Percentiles rank a stretch among this genome's conserved stretches.
These are phyloP conservation scores for Umimayanthus kanabou DNA, from an alignment of 92 coral and sea anemone genomes.

Conservation along the genomic window DNA sequence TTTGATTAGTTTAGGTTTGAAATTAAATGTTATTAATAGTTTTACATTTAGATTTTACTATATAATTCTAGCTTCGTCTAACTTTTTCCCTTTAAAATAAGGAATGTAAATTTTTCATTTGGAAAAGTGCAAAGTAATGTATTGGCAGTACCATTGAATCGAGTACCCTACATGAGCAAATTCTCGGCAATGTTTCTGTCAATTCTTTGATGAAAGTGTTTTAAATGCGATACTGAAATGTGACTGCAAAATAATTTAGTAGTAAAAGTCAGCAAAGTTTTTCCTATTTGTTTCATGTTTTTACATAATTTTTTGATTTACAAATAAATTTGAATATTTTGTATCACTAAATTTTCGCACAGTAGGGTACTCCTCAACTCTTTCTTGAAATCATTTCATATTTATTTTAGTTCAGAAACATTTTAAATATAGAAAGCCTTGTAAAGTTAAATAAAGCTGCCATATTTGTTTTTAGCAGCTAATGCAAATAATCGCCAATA, in stretches of 20 bases:
- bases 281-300: no score
- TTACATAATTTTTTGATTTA: not conserved
- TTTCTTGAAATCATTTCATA: not conserved
- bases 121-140: not conserved
- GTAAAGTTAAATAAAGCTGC: not conserved
- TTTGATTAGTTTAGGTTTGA: constrained; percentile 12
- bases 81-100: not conserved
- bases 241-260: no score
- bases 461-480: not conserved
- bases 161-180: not conserved
- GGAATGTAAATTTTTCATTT: not conserved
- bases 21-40: not conserved
- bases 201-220: no score
- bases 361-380: not conserved
- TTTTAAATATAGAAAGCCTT: not conserved
- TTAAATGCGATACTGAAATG: no score
- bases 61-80: not conserved
- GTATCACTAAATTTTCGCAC: not conserved
- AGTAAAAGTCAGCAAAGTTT: not conserved
- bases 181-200: not conserved
- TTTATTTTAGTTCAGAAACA: constrained; percentile 22
- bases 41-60: not conserved
- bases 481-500: not conserved
- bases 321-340: not conserved
- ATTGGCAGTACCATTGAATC: no score